Conservation (phyloP, 2,888 invertebrate species). For the Macrophya annulata region DNA sequence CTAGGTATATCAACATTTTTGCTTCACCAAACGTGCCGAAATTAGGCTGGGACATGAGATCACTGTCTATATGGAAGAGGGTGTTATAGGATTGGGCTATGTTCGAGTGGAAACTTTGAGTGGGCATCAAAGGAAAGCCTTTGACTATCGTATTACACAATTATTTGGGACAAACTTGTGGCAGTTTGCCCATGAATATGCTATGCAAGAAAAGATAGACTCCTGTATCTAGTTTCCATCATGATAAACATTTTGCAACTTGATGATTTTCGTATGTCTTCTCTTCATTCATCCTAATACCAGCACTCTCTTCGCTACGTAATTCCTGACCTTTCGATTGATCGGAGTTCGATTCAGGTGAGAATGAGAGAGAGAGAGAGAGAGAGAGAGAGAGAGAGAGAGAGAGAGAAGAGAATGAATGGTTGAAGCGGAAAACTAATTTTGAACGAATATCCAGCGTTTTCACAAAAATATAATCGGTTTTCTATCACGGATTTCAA, state of each 20-base stretch:
- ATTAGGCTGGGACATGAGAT: neutral
- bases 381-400: neutral
- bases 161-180: neutral
- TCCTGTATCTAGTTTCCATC: neutral
- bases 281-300: neutral
- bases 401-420: neutral
- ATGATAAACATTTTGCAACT: too few species aligned
- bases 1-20: neutral
- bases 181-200: neutral
- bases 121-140: neutral
- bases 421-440: neutral
- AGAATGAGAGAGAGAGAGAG: neutral
- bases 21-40: slow-evolving; percentile 6
- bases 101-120: neutral
- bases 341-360: neutral
- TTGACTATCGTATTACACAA: neutral
- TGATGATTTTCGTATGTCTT: neutral
- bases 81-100: neutral
- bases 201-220: too few species aligned
- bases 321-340: neutral
- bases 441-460: neutral
- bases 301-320: neutral
- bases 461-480: slow-evolving; percentile 3
- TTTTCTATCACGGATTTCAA: neutral
- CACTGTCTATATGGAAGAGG: neutral